Base-by-base conservation (phyloP, 2,888 invertebrate genomes). In the Leptarthrus brevirostris region DNA sequence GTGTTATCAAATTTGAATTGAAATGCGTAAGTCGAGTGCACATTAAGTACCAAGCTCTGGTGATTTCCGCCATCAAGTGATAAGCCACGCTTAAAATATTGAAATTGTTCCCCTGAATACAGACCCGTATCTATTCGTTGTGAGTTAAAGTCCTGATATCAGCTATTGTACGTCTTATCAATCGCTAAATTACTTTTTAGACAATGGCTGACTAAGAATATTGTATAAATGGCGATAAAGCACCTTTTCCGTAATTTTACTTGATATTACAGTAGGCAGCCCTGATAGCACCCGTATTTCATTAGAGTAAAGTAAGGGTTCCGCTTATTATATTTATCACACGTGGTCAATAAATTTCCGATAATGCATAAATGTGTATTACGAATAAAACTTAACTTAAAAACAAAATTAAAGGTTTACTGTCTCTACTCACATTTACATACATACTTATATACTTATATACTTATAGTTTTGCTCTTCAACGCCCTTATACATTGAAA, bases 121-220 rank as follows among this genome's bases (percentile, higher is more conserved):
- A 20, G 61, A 26, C 61, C 61, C 40, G 36, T 40, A 30, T 30
- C 30, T 30, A 40, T 61, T 30, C 26, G 20, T 20, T 18, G 22
- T 61, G 10, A 14, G 22, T 40, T 61, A 18, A 36, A 6, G 61
- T 40, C 30, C 20, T 3, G 18, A 34, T 61, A 61, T 61, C 61
- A 40, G 40, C 16, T 22, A 61, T 18, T 61, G 61, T 16, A 20
- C 36, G 20, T 30, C 12, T 36, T 61, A 61, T 61, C 61, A 40
- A 18, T 40, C 22, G n/a, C 36, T 36, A 20, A 61, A 58, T 58
- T 58, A 1, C 58, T 16, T 58, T 58, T 24, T 10, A 36, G 58
- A 58, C 58, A 58, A 61, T 18, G 40, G 40, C n/a, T 40, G 61
- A 61, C 34, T 61, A 61, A 61, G 34, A 61, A 61, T 61, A 36